Conservation (phyloP, 1,140 invertebrate species). For the Drosophila pruinosa region DNA sequence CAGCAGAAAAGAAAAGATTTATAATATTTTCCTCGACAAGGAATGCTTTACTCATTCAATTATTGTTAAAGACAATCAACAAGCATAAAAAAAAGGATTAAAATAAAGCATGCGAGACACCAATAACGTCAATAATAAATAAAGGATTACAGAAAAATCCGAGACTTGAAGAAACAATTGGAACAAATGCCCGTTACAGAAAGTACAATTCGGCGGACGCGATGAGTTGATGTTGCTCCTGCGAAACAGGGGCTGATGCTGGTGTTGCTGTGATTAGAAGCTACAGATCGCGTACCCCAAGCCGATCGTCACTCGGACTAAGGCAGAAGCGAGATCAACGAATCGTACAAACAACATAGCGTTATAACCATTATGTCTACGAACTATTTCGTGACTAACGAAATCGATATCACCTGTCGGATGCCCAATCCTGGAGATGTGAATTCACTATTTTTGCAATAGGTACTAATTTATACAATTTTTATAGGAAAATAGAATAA, state of each 20-base stretch:
- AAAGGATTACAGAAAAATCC: slow-evolving; percentile 4
- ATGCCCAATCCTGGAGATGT: slow-evolving; percentile 87
- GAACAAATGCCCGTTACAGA: slow-evolving; percentile 71
- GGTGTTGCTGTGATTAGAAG: slow-evolving; percentile 60
- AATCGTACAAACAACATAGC: slow-evolving; percentile 87
- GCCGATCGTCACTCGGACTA: slow-evolving; percentile 87
- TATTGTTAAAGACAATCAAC: slow-evolving; percentile 65
- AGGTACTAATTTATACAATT: not conserved
- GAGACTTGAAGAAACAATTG: not conserved
- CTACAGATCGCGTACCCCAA: slow-evolving; percentile 84
- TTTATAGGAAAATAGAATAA: not conserved
- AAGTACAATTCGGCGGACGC: slow-evolving; percentile 82
- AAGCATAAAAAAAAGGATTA: slow-evolving; percentile 41
- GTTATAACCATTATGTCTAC: slow-evolving; percentile 89
- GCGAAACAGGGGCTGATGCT: not conserved
- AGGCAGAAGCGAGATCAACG: slow-evolving; percentile 87
- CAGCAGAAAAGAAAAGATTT: not conserved
- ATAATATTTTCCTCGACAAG: no score
- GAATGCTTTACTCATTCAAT: slow-evolving; percentile 69
- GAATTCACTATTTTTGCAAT: slow-evolving; percentile 12
- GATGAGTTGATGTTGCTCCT: slow-evolving; percentile 35
- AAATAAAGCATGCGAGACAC: slow-evolving; percentile 11
- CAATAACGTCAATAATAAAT: slow-evolving; percentile 3
- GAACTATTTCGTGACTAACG: slow-evolving; percentile 89
- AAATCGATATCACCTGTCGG: slow-evolving; percentile 88